Evolutionary conservation across 2,113 vertebrate genomes (phyloP).

Genomic region (Cardinalis cardinalis): DNA sequence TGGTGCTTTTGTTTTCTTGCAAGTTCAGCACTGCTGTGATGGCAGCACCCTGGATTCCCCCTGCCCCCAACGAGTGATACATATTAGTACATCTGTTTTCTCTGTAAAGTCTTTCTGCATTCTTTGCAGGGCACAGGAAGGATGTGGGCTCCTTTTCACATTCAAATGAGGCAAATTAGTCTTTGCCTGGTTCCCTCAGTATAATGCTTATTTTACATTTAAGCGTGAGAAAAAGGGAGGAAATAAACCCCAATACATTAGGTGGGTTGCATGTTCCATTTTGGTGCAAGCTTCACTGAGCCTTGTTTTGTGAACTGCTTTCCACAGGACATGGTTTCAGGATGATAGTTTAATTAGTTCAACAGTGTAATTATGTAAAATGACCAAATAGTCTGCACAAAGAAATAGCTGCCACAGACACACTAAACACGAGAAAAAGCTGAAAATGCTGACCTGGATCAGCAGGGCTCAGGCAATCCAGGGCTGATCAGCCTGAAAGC

Average conservation of each 20-base stretch:
- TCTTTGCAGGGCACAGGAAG: constrained; percentile 74
- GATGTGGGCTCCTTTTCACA: constrained; percentile 76
- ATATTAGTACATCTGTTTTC: constrained; percentile 65
- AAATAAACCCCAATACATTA: constrained; percentile 7
- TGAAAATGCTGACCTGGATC: not conserved
- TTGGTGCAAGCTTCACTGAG: not conserved
- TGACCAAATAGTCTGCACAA: not conserved
- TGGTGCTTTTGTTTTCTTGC: constrained; percentile 9
- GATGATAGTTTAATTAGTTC: not conserved
- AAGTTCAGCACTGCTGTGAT: constrained; percentile 15
- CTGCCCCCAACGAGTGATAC: constrained; percentile 53
- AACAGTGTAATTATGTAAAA: not conserved
- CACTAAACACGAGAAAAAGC: not conserved
- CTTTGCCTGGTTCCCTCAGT: constrained; percentile 41
- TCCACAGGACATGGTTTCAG: not conserved
- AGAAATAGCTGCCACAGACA: not conserved
- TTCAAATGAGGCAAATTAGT: constrained; percentile 71
- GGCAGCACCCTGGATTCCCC: constrained; percentile 28
- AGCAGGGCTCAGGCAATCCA: not conserved
- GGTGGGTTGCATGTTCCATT: constrained; percentile 9
- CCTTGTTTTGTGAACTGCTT: not conserved
- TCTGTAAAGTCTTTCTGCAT: constrained; percentile 69
- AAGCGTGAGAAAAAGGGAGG: constrained; percentile 52
- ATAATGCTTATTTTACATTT: constrained; percentile 53
- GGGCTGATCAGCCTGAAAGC: not conserved